Percentiles rank a stretch among this genome's conserved stretches.
These are phyloP conservation scores for Cottus gobio DNA, from an alignment of 2,113 vertebrate genomes.

Conservation along the genomic window DNA sequence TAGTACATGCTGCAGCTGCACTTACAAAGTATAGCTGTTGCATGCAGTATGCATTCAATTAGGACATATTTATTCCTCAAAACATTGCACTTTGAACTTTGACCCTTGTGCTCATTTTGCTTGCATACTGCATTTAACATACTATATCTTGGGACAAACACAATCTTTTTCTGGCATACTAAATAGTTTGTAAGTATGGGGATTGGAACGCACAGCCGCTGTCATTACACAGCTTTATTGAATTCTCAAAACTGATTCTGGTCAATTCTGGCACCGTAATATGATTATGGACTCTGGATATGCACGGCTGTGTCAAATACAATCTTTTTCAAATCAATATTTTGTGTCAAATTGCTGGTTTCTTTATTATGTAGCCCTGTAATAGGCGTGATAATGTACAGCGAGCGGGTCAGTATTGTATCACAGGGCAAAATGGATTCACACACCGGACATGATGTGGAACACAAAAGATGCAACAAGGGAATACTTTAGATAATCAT, in stretches of 20 bases:
- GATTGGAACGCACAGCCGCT: not conserved
- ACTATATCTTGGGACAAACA: not conserved
- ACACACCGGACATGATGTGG: not conserved
- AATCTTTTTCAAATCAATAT: too few relatives aligned
- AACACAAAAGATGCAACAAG: not conserved
- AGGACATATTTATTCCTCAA: not conserved
- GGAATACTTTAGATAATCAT: not conserved
- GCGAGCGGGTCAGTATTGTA: too few relatives aligned
- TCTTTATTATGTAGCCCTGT: too few relatives aligned
- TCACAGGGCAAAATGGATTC: slow-evolving; percentile 4
- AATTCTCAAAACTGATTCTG: too few relatives aligned
- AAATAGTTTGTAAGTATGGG: not conserved
- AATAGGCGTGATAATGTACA: too few relatives aligned
- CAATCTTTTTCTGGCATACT: not conserved
- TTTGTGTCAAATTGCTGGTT: too few relatives aligned
- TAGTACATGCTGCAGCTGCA: not conserved
- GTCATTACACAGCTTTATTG: too few relatives aligned
- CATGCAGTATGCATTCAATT: not conserved
- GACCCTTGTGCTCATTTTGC: not conserved
- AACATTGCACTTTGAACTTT: not conserved
- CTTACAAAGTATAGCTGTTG: not conserved
- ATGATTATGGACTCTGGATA: too few relatives aligned
- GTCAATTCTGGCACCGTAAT: too few relatives aligned
- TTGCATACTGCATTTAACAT: not conserved
- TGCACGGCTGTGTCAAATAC: too few relatives aligned